Conservation (phyloP, 2,797 vertebrate genomes). For the Myotis vivesi region DNA sequence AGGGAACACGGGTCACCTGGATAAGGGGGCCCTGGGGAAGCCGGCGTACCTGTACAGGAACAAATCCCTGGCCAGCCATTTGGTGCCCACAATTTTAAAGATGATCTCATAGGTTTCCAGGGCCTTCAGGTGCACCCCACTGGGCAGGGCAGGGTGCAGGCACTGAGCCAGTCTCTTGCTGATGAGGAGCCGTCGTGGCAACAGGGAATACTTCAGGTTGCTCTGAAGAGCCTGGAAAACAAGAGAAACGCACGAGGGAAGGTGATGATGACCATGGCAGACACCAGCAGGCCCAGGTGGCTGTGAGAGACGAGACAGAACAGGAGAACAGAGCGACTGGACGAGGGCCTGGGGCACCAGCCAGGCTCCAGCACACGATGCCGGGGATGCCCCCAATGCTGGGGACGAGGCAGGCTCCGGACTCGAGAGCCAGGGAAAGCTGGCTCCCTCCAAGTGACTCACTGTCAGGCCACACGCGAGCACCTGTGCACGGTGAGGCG, state of each 20-base stretch:
- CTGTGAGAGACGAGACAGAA: background rate
- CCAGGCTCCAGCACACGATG: background rate
- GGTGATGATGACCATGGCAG: fast-evolving
- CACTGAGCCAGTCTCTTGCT: constrained; percentile 97
- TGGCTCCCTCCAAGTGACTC: background rate
- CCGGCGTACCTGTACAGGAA: constrained; percentile 94
- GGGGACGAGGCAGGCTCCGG: background rate
- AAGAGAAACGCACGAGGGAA: background rate
- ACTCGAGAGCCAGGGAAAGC: background rate
- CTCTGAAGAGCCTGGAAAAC: constrained; percentile 94
- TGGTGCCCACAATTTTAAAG: constrained; percentile 98
- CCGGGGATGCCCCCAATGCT: no score
- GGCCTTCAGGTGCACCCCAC: constrained; percentile 97
- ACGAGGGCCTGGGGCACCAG: fast-evolving
- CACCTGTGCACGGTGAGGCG: background rate
- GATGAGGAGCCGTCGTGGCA: constrained; percentile 94
- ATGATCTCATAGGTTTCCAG: constrained; percentile 98
- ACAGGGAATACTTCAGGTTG: constrained; percentile 94
- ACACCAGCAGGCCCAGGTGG: fast-evolving
- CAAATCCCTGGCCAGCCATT: constrained; percentile 97
- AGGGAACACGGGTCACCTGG: fast-evolving
- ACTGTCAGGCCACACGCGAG: fast-evolving
- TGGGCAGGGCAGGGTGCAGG: constrained; percentile 96
- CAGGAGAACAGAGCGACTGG: background rate
- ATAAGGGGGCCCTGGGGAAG: background rate